Base-by-base conservation (phyloP, 2,888 invertebrate genomes). In the Eilema sororculum region DNA sequence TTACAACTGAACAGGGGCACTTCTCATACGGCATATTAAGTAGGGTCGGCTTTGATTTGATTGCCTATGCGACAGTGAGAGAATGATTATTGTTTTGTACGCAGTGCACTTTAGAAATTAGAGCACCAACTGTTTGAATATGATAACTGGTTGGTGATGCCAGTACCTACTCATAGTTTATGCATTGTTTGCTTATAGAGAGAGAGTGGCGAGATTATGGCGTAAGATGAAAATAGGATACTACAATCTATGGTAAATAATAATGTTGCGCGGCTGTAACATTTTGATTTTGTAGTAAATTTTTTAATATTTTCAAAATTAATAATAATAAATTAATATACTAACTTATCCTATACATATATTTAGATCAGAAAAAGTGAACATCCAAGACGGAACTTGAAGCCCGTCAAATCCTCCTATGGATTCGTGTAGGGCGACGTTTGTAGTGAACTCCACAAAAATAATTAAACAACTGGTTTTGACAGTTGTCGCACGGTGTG, bases 61-160 rank as follows among this genome's bases (percentile, higher is more conserved):
- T 58, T 58, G 58, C 13, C 20, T n/a, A 52, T 52, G 52, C 25
- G 58, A 58, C 58, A 25, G 6, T 58, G 58, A 28, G 58, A 58
- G 58, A 13, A 28, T 58, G 2, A 16, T 25, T 28, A 58, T 13
- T 58, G 58, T 58, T 57, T 46, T 46, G 46, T 52, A 20, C 52
- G n/a, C 20, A 52, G n/a, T 52, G 52, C n/a, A 52, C 52, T 52
- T n/a, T 52, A 52, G 52, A 52, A 52, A 52, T 52, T n/a, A 52
- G 52, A 52, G 20, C 20, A 52, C 52, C n/a, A 52, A 52, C 52
- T 52, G 9, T 52, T 52, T 52, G 0, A n/a, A 52, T 52, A n/a
- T 8, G 20, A 52, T 52, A 52, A 52, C n/a, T 52, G n/a, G 46
- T n/a, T 52, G 20, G 8, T 52, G n/a, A 52, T 9, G 46, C 6